phyloP scores from a whole-genome alignment of 1,140 invertebrate species.

The Bombus waltoni region DNA sequence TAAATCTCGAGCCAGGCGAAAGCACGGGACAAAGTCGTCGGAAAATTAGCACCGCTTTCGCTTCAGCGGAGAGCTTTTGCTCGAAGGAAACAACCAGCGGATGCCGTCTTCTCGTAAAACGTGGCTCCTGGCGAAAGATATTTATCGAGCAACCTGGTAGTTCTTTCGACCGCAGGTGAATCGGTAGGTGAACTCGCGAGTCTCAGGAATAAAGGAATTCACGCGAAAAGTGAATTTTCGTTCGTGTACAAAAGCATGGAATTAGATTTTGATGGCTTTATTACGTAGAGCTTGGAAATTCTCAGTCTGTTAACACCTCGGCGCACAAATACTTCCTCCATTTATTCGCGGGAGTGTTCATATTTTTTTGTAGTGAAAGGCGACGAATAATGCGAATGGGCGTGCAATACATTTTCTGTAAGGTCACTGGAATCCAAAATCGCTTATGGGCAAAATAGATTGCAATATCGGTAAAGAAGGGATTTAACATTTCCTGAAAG shows the following conservation, averaged over 20 bases:
- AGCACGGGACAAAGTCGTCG: constrained; percentile 32
- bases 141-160: neutral
- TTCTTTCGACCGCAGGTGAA: neutral
- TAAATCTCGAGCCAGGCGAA: constrained; percentile 14
- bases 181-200: neutral
- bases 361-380: too few relatives aligned
- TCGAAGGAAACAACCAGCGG: neutral
- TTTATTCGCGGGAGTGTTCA: too few relatives aligned
- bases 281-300: neutral
- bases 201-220: too few relatives aligned
- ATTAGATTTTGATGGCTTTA: neutral
- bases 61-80: neutral
- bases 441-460: too few relatives aligned
- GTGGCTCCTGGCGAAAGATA: neutral
- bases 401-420: too few relatives aligned
- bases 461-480: too few relatives aligned
- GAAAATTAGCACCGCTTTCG: constrained; percentile 38
- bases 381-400: accelerated
- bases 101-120: neutral
- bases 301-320: neutral
- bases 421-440: too few relatives aligned
- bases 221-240: neutral
- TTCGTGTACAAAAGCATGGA: neutral
- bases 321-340: too few relatives aligned
- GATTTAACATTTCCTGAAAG: too few relatives aligned